Evolutionary conservation across 2,113 vertebrate genomes (phyloP).

Genomic region (Sander lucioperca): DNA sequence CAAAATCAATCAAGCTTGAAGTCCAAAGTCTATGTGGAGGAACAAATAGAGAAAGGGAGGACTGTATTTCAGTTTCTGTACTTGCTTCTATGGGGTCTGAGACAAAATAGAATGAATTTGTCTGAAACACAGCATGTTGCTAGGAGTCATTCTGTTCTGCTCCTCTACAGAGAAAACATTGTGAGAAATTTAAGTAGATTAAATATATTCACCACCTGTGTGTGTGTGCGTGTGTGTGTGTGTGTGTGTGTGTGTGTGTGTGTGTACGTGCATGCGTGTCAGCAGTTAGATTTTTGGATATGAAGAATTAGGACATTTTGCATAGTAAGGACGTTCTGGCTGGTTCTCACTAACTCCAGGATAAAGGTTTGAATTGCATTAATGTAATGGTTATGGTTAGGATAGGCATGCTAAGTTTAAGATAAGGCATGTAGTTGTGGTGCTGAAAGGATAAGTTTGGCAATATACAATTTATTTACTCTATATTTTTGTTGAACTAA

Average conservation of each 20-base stretch:
- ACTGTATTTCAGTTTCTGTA: not conserved
- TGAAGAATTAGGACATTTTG: not conserved
- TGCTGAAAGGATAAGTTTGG: not conserved
- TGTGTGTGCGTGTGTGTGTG: not conserved
- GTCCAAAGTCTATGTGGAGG: not conserved
- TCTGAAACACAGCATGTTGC: too few species aligned
- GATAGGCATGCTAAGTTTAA: not conserved
- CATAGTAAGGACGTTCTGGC: not conserved
- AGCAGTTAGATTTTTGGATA: not conserved
- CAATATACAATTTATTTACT: not conserved
- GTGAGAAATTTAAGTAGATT: not conserved
- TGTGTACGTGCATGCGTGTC: not conserved
- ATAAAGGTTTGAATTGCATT: not conserved
- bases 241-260: not conserved
- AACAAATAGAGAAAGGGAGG: not conserved
- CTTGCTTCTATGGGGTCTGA: not conserved
- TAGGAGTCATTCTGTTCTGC: not conserved
- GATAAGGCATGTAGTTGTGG: not conserved
- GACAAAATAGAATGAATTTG: not conserved
- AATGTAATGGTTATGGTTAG: not conserved
- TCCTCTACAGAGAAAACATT: not conserved
- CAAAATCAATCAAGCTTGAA: conserved; percentile 16
- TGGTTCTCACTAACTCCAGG: not conserved
- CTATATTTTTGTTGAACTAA: not conserved
- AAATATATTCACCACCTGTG: not conserved